These are phyloP conservation scores for Dicaeum eximium DNA, from an alignment of 2,113 vertebrate species.

Conservation along the genomic window DNA sequence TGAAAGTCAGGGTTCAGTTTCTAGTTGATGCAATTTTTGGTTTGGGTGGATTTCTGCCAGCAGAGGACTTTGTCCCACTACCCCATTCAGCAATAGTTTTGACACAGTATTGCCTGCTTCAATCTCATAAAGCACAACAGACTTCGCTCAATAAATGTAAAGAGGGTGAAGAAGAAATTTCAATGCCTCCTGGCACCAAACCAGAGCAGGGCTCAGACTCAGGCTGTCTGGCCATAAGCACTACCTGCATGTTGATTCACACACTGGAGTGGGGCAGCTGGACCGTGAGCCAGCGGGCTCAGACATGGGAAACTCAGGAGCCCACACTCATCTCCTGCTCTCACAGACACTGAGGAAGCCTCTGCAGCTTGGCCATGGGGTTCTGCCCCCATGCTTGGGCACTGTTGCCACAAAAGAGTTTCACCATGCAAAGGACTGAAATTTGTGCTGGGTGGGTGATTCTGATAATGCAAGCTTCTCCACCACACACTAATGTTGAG, in stretches of 20 bases:
- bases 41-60: background rate
- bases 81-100: background rate
- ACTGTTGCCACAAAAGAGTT: background rate
- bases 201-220: background rate
- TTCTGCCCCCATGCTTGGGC: accelerated
- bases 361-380: background rate
- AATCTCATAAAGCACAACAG: background rate
- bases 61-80: background rate
- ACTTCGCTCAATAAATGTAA: accelerated
- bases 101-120: background rate
- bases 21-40: background rate
- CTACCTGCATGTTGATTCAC: background rate
- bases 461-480: background rate
- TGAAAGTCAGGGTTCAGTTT: background rate
- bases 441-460: background rate
- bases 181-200: background rate
- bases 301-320: accelerated
- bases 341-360: background rate
- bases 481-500: background rate
- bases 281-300: background rate
- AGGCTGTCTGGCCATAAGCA: background rate
- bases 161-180: background rate
- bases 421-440: background rate
- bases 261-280: background rate
- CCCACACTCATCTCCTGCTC: background rate